These are phyloP conservation scores for Aeoliscus strigatus DNA, from an alignment of 2,797 vertebrate genomes.

Conservation along the genomic window DNA sequence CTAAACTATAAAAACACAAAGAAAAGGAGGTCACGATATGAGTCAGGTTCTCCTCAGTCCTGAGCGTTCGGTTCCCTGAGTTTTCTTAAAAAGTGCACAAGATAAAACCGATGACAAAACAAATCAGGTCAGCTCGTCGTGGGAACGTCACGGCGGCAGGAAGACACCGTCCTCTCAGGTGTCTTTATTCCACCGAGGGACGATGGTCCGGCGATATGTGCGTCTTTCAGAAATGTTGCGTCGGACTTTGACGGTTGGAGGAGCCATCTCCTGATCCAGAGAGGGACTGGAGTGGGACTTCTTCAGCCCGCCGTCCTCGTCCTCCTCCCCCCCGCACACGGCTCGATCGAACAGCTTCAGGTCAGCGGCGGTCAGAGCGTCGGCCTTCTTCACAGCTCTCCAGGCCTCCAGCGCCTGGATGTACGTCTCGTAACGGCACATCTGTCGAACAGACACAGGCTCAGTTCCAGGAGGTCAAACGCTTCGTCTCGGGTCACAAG, in stretches of 20 bases:
- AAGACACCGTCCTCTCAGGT: constrained; percentile 54
- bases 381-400: constrained; percentile 32
- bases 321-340: constrained; percentile 48
- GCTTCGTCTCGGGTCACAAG: too few species aligned
- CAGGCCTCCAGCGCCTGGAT: constrained; percentile 76
- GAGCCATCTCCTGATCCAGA: constrained; percentile 74
- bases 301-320: constrained; percentile 66
- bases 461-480: constrained; percentile 21
- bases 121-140: neutral
- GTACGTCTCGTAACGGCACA: constrained; percentile 83
- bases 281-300: constrained; percentile 89
- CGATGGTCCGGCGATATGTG: constrained; percentile 79
- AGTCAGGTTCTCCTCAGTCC: constrained; percentile 3
- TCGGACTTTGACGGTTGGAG: constrained; percentile 59
- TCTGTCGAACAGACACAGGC: constrained; percentile 61
- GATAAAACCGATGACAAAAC: constrained; percentile 10
- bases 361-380: constrained; percentile 22
- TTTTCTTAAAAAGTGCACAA: constrained; percentile 52
- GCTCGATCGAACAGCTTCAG: constrained; percentile 74
- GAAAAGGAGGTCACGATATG: constrained; percentile 41
- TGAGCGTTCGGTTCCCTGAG: constrained; percentile 43
- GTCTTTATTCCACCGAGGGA: constrained; percentile 78
- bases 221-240: constrained; percentile 87
- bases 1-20: constrained; percentile 15
- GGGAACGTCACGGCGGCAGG: neutral